These are phyloP conservation scores for Ispidina lecontei DNA, from an alignment of 2,797 vertebrate species.

Conservation along the genomic window DNA sequence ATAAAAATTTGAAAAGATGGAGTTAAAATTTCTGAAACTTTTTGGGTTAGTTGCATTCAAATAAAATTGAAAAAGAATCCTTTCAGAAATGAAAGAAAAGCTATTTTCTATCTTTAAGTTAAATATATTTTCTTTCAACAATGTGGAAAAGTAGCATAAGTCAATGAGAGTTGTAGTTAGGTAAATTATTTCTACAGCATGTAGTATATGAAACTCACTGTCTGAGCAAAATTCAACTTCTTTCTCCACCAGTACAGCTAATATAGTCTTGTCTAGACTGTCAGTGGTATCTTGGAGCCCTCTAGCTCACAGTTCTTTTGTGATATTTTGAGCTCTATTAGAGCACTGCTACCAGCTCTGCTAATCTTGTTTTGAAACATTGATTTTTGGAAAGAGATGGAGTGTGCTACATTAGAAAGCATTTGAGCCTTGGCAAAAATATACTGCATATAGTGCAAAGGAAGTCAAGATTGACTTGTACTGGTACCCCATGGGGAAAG, in stretches of 20 bases:
- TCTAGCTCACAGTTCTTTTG: constrained; percentile 14
- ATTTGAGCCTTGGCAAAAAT: constrained; percentile 23
- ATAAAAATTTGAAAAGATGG: neutral
- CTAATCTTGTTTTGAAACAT: constrained; percentile 52
- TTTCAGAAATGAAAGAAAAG: neutral
- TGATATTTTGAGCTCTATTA: constrained; percentile 38
- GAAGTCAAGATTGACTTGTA: constrained; percentile 41
- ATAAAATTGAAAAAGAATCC: neutral
- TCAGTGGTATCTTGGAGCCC: constrained; percentile 16
- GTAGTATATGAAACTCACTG: neutral
- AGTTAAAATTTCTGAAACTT: neutral
- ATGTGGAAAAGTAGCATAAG: neutral
- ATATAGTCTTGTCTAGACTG: neutral
- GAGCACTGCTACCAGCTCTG: constrained; percentile 23
- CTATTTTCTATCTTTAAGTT: neutral
- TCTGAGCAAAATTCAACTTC: neutral
- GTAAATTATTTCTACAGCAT: neutral
- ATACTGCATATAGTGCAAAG: neutral
- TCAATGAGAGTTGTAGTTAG: neutral
- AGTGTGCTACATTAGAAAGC: constrained; percentile 8
- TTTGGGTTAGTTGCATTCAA: neutral
- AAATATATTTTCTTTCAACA: neutral
- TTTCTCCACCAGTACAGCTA: neutral
- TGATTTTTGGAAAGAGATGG: constrained; percentile 51
- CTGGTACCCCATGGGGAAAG: constrained; percentile 20